Base-by-base conservation (phyloP, 1,140 invertebrate species). In the Lordiphosa collinella region DNA sequence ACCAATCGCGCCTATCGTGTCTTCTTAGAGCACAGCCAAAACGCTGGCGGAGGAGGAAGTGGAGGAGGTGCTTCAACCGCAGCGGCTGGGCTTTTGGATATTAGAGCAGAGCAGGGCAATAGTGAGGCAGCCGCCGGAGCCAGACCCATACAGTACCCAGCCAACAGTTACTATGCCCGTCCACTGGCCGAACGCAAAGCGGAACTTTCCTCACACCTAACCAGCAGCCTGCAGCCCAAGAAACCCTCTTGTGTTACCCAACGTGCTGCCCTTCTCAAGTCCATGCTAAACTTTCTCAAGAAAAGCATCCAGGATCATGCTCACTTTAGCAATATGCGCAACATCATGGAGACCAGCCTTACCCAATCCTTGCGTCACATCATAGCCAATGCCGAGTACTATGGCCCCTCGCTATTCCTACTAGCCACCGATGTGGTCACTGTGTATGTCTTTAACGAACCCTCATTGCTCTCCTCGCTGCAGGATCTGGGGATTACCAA, bases 371-470 rank as follows among this genome's bases (percentile, higher is more conserved):
- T 98, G 12, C 95, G 95, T 66, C 96, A 98, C 84, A 96, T 98
- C 34, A 96, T 98, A 48, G 96, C 95, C 61, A 97, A 98, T 91
- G 94, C 96, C 0, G 95, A 97, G 79, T 98, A 97, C 89, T 98
- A 97, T 88, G 96, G 96, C 3, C 94, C 96, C 5, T 97, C 96
- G 4, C 88, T 98, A 37, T 97, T 98, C 88, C 89, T 97, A 12
- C 89, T 97, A n/a, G 96, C 96, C 14, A 96, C 95, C 1, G 95
- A 97, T 90, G 94, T 97, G 13, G 96, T 97, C 9, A 97, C 96
- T 2, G 96, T 96, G 4, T 97, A 97, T 78, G 95, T 98, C 8
- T 98, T 97, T 89, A 96, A 97, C 91, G 96, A 98, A 89, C 96
- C 96, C 1, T 95, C 96, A 3, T 88, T 97, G 31, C 86, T 98